Conservation (phyloP, 2,113 vertebrate species). For the Hypocryptadius cinnamomeus region DNA sequence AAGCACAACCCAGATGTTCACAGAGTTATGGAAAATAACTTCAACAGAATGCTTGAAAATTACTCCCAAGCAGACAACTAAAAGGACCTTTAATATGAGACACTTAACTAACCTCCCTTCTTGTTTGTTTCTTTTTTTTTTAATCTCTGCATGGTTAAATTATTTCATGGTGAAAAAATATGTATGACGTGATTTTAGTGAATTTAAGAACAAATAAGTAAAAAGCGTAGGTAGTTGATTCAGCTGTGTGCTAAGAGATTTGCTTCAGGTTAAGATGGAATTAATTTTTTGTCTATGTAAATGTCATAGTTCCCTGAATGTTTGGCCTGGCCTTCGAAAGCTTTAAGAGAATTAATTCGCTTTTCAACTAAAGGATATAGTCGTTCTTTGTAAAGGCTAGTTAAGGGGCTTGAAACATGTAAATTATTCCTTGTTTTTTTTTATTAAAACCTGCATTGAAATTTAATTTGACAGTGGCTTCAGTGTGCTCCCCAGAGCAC, state of each 20-base stretch:
- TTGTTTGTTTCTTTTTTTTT: neutral
- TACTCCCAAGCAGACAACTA: neutral
- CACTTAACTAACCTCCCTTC: neutral
- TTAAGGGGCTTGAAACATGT: neutral
- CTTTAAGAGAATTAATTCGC: neutral
- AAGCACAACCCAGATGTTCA: neutral
- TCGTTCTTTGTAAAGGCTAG: neutral
- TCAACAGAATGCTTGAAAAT: neutral
- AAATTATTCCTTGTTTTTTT: neutral
- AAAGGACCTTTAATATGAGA: neutral
- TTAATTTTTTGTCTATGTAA: neutral
- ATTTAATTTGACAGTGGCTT: neutral
- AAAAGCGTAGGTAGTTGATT: neutral
- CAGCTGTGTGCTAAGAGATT: neutral
- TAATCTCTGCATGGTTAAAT: neutral
- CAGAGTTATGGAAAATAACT: neutral
- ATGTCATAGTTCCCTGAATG: neutral
- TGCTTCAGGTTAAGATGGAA: neutral
- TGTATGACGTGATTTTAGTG: neutral
- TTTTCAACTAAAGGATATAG: neutral
- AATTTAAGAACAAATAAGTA: neutral
- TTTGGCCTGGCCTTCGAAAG: neutral
- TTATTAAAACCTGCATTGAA: neutral
- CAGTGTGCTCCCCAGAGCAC: neutral
- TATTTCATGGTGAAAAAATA: neutral